These are phyloP conservation scores for Australoheros scitulus DNA, from an alignment of 2,113 vertebrate species.

Conservation along the genomic window DNA sequence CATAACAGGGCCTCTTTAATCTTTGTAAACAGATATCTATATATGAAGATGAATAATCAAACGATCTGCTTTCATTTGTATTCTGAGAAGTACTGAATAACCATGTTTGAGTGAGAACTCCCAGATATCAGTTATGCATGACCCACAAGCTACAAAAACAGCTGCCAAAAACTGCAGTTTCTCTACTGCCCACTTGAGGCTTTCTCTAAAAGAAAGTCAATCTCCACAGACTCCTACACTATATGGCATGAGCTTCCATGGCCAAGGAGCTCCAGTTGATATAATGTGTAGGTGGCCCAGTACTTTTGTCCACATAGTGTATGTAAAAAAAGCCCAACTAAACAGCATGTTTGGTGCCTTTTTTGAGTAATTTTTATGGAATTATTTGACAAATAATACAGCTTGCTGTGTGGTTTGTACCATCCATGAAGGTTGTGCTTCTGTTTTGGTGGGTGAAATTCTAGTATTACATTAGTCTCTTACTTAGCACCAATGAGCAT, in stretches of 20 bases:
- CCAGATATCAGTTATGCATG: neutral
- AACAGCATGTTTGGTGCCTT: neutral
- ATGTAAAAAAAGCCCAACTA: neutral
- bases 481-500: too few relatives aligned
- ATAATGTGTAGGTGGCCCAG: neutral
- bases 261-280: neutral
- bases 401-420: too few relatives aligned
- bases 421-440: too few relatives aligned
- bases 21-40: neutral
- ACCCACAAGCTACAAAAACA: neutral
- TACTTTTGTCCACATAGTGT: neutral
- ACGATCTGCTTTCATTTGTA: neutral
- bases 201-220: neutral
- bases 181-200: neutral
- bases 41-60: neutral
- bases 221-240: neutral
- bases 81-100: neutral
- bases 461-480: too few relatives aligned
- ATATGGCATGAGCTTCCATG: neutral
- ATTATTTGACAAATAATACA: too few relatives aligned
- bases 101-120: neutral
- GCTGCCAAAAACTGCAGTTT: neutral
- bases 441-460: too few relatives aligned
- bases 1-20: neutral
- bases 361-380: too few relatives aligned